A percentile compares a stretch with the other conserved stretches of the same genome.
phyloP scores from a whole-genome alignment of 2,888 invertebrate genomes.

The Andrena hattorfiana region DNA sequence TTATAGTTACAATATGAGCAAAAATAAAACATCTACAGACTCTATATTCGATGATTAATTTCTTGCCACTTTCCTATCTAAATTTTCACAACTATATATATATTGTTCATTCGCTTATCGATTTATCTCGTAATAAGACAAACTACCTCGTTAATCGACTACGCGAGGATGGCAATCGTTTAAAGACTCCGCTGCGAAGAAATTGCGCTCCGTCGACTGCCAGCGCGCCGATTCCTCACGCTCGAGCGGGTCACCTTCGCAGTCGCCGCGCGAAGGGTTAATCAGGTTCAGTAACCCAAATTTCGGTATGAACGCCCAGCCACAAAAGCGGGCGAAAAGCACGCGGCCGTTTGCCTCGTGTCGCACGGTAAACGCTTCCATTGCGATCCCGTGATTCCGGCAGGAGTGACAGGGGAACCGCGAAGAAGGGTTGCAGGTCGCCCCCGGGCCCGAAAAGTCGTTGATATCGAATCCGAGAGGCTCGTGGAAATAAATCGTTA shows the following conservation, averaged over 20 bases:
- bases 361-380: constrained; percentile 37
- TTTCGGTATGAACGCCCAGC: constrained; percentile 46
- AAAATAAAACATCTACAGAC: no score
- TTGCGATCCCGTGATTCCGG: constrained; percentile 25
- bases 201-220: neutral
- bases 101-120: no score
- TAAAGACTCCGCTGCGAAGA: neutral
- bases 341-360: constrained; percentile 42
- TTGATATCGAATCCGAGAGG: constrained; percentile 72
- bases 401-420: constrained; percentile 31
- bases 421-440: constrained; percentile 57
- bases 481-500: constrained; percentile 73
- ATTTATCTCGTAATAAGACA: no score
- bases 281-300: constrained; percentile 55
- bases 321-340: constrained; percentile 36
- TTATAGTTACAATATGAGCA: no score
- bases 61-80: no score
- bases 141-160: no score
- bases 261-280: constrained; percentile 39
- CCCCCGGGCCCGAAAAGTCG: constrained; percentile 69
- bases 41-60: no score
- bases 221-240: constrained; percentile 19
- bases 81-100: no score
- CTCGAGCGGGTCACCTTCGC: constrained; percentile 11
- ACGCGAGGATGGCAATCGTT: neutral